phyloP scores from a whole-genome alignment of 2,888 invertebrate genomes.

The Pachydiplax longipennis region DNA sequence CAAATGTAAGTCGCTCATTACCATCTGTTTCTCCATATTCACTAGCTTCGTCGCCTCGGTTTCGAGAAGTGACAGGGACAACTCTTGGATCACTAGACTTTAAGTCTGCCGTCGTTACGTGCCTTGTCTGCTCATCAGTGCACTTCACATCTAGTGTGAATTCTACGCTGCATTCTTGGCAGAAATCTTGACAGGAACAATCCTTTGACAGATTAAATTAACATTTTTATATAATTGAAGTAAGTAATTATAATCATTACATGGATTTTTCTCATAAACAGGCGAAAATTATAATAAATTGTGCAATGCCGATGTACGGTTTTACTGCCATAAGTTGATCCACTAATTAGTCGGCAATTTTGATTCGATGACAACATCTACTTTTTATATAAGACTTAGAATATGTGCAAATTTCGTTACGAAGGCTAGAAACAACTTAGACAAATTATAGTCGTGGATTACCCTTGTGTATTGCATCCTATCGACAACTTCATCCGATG shows the following conservation, averaged over 20 bases:
- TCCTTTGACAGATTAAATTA: conserved; percentile 68
- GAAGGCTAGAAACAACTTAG: too few relatives aligned
- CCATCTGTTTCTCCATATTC: conserved; percentile 96
- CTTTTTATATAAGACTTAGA: too few relatives aligned
- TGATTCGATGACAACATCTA: too few relatives aligned
- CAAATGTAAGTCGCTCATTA: conserved; percentile 60
- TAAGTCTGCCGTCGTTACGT: conserved; percentile 96
- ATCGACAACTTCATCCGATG: conserved; percentile 96
- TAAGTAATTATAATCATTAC: too few relatives aligned
- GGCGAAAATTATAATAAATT: background rate
- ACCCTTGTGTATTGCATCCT: conserved; percentile 89
- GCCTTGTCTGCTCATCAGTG: conserved; percentile 89
- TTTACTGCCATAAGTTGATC: too few relatives aligned
- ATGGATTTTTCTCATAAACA: background rate
- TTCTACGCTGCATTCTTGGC: conserved; percentile 96
- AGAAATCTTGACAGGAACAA: conserved; percentile 97
- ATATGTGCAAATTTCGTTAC: too few relatives aligned
- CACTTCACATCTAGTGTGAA: conserved; percentile 97
- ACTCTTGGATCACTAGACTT: conserved; percentile 91
- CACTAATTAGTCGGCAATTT: too few relatives aligned
- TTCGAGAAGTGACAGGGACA: conserved; percentile 90
- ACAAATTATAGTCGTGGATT: too few relatives aligned
- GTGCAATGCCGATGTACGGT: too few relatives aligned
- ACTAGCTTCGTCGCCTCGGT: conserved; percentile 88
- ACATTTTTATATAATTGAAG: background rate